These are phyloP conservation scores for Leptosomus discolor DNA, from an alignment of 2,113 vertebrate species.

Conservation along the genomic window DNA sequence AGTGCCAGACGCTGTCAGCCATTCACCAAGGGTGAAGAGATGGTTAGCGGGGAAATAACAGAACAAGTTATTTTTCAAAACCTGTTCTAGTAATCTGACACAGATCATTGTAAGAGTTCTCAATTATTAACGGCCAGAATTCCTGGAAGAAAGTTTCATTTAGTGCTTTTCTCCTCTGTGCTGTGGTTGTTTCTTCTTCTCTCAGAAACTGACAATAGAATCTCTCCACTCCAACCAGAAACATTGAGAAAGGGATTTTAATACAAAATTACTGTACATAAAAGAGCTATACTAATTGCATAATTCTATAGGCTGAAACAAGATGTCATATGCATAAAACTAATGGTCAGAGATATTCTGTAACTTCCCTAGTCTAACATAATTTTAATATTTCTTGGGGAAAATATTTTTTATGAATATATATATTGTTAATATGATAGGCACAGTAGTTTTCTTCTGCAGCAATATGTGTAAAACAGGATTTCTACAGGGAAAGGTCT, in stretches of 20 bases:
- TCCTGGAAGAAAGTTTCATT: background rate
- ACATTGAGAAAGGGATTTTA: background rate
- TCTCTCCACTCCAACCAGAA: background rate
- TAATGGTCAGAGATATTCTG: background rate
- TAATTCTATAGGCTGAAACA: background rate
- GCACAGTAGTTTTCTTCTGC: background rate
- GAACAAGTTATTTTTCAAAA: conserved; percentile 27
- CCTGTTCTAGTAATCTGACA: background rate
- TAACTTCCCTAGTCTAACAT: background rate
- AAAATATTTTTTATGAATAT: background rate
- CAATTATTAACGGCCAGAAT: conserved; percentile 5
- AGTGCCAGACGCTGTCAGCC: background rate
- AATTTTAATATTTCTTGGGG: background rate
- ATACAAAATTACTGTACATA: background rate
- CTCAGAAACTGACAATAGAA: background rate
- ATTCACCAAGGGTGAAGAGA: background rate
- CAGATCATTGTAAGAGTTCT: background rate
- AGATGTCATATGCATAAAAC: background rate
- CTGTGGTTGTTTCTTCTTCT: background rate
- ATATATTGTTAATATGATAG: background rate
- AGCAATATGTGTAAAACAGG: background rate
- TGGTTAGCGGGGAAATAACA: background rate
- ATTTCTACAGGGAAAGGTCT: background rate
- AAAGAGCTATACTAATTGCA: background rate
- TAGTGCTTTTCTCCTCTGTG: background rate